Percentiles rank a stretch among this genome's conserved stretches.
Evolutionary conservation across 2,113 vertebrate genomes (phyloP).

Genomic region (Paramormyrops kingsleyae): DNA sequence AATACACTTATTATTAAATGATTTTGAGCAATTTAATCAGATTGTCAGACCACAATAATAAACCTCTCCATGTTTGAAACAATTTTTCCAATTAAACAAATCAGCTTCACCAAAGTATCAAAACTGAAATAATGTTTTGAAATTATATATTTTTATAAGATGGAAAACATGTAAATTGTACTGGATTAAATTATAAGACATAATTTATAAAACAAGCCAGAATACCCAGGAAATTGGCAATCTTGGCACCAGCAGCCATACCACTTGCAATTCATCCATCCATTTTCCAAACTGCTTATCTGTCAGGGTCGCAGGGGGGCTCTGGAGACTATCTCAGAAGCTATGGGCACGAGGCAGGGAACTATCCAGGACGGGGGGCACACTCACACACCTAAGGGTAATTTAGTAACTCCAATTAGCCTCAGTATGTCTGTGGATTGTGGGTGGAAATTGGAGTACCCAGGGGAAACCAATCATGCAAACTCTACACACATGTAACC

Average conservation of each 20-base stretch:
- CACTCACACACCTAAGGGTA: too few species aligned
- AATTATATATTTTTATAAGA: background rate
- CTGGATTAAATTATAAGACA: background rate
- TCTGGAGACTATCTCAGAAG: too few species aligned
- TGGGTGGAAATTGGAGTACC: too few species aligned
- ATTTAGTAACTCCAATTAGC: too few species aligned
- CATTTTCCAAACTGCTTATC: too few species aligned
- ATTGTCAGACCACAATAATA: background rate
- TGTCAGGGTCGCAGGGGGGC: too few species aligned
- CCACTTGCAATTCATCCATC: background rate
- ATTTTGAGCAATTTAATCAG: background rate
- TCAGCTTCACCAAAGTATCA: background rate
- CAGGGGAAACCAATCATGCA: too few species aligned
- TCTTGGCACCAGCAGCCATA: background rate
- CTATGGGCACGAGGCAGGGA: too few species aligned
- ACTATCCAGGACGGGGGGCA: too few species aligned
- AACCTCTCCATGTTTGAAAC: background rate
- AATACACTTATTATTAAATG: background rate
- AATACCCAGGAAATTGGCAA: background rate
- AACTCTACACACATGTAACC: too few species aligned
- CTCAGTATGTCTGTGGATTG: too few species aligned
- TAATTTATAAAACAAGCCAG: background rate
- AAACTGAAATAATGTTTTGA: background rate
- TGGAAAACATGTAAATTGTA: background rate
- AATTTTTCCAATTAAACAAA: background rate